Conservation (phyloP, 2,888 invertebrate genomes). For the Creontiades dilutus region DNA sequence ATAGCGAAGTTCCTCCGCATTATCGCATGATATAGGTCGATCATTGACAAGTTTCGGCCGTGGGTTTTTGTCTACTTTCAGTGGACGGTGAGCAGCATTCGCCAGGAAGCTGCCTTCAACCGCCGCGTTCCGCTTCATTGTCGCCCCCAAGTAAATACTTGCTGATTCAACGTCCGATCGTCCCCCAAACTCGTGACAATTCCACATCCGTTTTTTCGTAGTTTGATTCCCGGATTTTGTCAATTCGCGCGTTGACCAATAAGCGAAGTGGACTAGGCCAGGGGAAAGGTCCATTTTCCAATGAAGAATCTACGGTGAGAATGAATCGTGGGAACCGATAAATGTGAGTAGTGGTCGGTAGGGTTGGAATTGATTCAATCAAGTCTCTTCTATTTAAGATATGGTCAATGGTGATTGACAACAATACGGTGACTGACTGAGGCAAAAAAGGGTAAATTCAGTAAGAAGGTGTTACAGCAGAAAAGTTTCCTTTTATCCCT, state of each 20-base stretch:
- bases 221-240: not conserved
- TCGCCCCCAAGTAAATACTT: not conserved
- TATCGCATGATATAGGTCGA: conserved; percentile 26
- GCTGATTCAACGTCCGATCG: conserved; percentile 35
- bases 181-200: conserved; percentile 11
- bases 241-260: not conserved
- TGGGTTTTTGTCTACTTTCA: conserved; percentile 22
- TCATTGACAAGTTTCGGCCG: conserved; percentile 35
- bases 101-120: conserved; percentile 21
- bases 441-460: too few species aligned
- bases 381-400: too few species aligned
- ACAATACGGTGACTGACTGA: too few species aligned
- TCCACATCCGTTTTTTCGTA: not conserved
- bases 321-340: not conserved
- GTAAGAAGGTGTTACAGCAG: too few species aligned
- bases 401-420: too few species aligned
- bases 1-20: conserved; percentile 13
- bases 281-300: not conserved
- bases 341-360: too few species aligned
- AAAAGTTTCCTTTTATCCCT: too few species aligned
- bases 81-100: not conserved
- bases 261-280: not conserved
- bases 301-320: not conserved
- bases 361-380: too few species aligned
- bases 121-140: conserved; percentile 9